Base-by-base conservation (phyloP, 2,113 vertebrate genomes). In the Orycteropus afer region DNA sequence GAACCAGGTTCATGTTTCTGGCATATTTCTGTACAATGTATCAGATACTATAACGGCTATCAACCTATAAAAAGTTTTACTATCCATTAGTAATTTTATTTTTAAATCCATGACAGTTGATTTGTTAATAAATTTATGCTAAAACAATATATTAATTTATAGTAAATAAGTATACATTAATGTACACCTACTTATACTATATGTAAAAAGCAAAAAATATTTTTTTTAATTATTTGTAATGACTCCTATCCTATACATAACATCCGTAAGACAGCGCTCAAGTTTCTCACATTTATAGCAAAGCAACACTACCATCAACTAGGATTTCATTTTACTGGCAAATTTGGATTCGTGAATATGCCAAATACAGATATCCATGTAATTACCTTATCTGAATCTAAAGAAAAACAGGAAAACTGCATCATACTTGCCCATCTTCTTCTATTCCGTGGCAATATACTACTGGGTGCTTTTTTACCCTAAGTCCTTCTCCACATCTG, bases 101-200 rank as follows among this genome's bases (percentile, higher is more conserved):
- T 88, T 82, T 73, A 91, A 37, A 67, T 3, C 34, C 45, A 78
- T 25, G 18, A 77, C 77, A 94, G 40, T 78, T 82, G 90, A 85
- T 55, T 77, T 85, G 51, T 37, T 92, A 84, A 78, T 42, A 86
- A 93, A 93, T 4, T 17, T 71, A 11, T 57, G 20, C 49, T 83
- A 63, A 63, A 92, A 20, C 81, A 80, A 89, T 94, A 71, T 25
- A 47, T 40, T n/a, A n/a, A n/a, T n/a, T n/a, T n/a, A n/a, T n/a
- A n/a, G n/a, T n/a, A n/a, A n/a, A n/a, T n/a, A n/a, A n/a, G n/a
- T n/a, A n/a, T n/a, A n/a, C n/a, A 67, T 49, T 85, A 88, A 69
- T 32, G n/a, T 29, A 18, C 25, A 93, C 14, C 23, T 79, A 22
- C 61, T 65, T 79, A 57, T 20, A 45, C 2, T 11, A 82, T n/a